phyloP scores from a whole-genome alignment of 1,140 invertebrate genomes.

The Drosophila kurseongensis region DNA sequence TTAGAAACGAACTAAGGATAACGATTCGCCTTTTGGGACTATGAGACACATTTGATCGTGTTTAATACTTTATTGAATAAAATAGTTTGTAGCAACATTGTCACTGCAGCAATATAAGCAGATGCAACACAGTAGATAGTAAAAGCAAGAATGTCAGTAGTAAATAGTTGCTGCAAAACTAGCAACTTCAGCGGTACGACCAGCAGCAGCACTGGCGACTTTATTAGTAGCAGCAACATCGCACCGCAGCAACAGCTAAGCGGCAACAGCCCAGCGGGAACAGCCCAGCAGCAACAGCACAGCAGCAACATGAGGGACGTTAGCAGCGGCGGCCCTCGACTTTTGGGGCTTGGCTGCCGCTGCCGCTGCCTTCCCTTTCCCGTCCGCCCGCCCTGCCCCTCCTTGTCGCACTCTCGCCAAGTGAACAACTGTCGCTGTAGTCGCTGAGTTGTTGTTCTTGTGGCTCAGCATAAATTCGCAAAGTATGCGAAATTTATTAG shows the following conservation, averaged over 20 bases:
- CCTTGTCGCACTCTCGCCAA: slow-evolving; percentile 20
- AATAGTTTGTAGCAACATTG: background rate
- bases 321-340: slow-evolving; percentile 24
- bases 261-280: background rate
- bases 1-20: too few relatives aligned
- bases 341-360: slow-evolving; percentile 41
- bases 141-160: background rate
- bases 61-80: too few relatives aligned
- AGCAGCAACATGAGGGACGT: slow-evolving; percentile 18
- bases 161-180: background rate
- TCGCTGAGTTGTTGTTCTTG: slow-evolving; percentile 54
- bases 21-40: too few relatives aligned
- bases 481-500: slow-evolving; percentile 83
- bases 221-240: background rate
- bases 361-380: slow-evolving; percentile 14
- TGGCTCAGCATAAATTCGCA: slow-evolving; percentile 79
- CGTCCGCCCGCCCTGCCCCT: background rate
- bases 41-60: too few relatives aligned
- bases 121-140: background rate
- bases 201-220: slow-evolving; percentile 5
- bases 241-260: background rate
- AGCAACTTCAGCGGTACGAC: background rate
- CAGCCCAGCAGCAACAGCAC: background rate
- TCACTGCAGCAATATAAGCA: background rate
- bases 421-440: slow-evolving; percentile 67